These are phyloP conservation scores for Sphyrna mokarran DNA, from an alignment of 2,113 vertebrate species.

Conservation along the genomic window DNA sequence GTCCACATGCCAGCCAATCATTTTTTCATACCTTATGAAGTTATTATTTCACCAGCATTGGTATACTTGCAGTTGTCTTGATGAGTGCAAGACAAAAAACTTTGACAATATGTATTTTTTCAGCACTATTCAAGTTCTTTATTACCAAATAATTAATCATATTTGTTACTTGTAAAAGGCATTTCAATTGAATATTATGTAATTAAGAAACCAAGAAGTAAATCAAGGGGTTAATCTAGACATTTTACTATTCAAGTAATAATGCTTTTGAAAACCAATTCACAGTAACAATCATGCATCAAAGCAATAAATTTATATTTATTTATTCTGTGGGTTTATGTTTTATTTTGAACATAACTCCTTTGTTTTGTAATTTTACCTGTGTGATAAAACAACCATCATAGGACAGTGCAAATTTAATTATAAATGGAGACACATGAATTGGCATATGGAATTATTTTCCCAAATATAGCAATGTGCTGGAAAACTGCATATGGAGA, in stretches of 20 bases:
- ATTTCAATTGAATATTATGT: background rate
- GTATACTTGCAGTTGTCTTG: no score
- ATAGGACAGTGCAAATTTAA: background rate
- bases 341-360: background rate
- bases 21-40: no score
- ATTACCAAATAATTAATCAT: no score
- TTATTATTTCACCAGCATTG: no score
- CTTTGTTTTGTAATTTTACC: background rate
- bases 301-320: background rate
- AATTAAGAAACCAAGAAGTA: background rate
- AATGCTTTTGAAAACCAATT: background rate
- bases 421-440: background rate
- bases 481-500: no score
- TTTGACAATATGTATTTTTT: no score
- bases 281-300: background rate
- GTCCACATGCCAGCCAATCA: no score
- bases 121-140: no score
- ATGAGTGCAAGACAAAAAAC: no score
- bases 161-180: background rate
- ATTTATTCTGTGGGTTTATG: background rate
- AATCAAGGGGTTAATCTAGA: background rate
- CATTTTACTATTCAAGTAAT: background rate
- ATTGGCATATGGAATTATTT: no score
- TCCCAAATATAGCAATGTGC: no score
- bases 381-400: background rate